phyloP scores from a whole-genome alignment of 2,888 invertebrate species.

The Chelonus formosanus region DNA sequence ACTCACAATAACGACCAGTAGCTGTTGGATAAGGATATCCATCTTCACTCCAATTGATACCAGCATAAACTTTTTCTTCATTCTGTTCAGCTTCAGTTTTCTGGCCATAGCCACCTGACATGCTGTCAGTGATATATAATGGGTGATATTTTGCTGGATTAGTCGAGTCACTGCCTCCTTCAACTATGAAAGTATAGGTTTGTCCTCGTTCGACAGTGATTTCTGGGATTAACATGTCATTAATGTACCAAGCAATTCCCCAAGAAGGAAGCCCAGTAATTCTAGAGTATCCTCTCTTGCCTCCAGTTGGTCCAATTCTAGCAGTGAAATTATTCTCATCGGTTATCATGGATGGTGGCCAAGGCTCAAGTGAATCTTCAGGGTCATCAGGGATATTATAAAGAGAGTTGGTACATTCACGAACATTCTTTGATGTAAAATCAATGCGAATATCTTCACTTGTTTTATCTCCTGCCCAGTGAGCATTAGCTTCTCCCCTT shows the following conservation, averaged over 20 bases:
- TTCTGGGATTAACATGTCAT: conserved; percentile 89
- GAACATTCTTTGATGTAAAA: conserved; percentile 75
- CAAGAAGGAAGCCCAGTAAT: conserved; percentile 83
- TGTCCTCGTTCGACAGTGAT: conserved; percentile 86
- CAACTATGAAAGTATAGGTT: conserved; percentile 85
- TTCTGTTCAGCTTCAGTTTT: conserved; percentile 75
- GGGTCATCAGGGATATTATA: conserved; percentile 71
- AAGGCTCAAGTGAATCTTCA: conserved; percentile 70
- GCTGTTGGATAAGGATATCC: conserved; percentile 84
- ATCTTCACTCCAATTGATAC: conserved; percentile 78
- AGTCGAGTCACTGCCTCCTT: conserved; percentile 83
- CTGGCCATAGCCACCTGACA: conserved; percentile 87
- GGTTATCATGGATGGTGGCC: conserved; percentile 74
- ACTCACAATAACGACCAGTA: conserved; percentile 87
- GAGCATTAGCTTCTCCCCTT: conserved; percentile 84
- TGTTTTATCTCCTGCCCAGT: conserved; percentile 77
- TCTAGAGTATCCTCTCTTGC: conserved; percentile 80
- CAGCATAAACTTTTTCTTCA: conserved; percentile 81
- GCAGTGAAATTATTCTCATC: conserved; percentile 75
- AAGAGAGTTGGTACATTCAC: conserved; percentile 76
- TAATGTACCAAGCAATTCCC: conserved; percentile 94
- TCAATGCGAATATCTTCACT: conserved; percentile 80
- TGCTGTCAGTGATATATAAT: conserved; percentile 87
- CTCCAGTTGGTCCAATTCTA: conserved; percentile 86
- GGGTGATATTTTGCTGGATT: conserved; percentile 90